phyloP scores from a whole-genome alignment of 2,797 vertebrate genomes.

The Microchirus variegatus region DNA sequence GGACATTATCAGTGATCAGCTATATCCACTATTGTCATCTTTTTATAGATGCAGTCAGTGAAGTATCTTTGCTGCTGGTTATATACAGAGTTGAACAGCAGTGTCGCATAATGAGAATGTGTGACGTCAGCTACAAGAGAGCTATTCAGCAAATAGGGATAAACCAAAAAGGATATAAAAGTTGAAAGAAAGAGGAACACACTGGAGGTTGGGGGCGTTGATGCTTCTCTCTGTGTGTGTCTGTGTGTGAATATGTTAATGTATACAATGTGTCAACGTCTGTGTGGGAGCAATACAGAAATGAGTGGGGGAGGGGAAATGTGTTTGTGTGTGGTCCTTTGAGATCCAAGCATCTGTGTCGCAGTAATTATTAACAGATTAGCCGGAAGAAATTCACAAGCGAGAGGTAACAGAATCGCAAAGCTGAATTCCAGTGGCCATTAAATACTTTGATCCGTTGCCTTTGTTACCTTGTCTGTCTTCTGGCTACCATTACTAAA shows the following conservation, averaged over 20 bases:
- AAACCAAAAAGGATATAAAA: constrained; percentile 40
- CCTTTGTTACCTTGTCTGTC: constrained; percentile 7
- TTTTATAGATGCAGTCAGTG: too few relatives aligned
- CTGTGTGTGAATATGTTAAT: constrained; percentile 18
- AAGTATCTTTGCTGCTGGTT: too few relatives aligned
- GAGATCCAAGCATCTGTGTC: constrained; percentile 53
- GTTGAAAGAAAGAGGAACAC: constrained; percentile 30
- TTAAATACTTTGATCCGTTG: constrained; percentile 37
- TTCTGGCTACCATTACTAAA: constrained; percentile 10
- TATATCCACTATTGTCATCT: too few relatives aligned
- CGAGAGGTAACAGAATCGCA: constrained; percentile 39
- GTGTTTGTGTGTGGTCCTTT: constrained; percentile 34
- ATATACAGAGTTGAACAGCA: too few relatives aligned
- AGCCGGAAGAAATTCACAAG: constrained; percentile 49
- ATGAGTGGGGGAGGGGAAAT: background rate
- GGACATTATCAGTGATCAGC: too few relatives aligned
- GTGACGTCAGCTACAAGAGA: too few relatives aligned
- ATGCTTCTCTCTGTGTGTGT: background rate
- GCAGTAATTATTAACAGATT: constrained; percentile 66
- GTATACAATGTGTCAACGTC: constrained; percentile 1
- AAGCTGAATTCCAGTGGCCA: constrained; percentile 32
- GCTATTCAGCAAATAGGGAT: constrained; percentile 9
- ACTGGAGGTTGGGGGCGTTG: constrained; percentile 22
- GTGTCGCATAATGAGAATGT: too few relatives aligned
- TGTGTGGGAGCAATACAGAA: constrained; percentile 6